Base-by-base conservation (phyloP, 2,888 invertebrate genomes). In the Conchocele bisecta region DNA sequence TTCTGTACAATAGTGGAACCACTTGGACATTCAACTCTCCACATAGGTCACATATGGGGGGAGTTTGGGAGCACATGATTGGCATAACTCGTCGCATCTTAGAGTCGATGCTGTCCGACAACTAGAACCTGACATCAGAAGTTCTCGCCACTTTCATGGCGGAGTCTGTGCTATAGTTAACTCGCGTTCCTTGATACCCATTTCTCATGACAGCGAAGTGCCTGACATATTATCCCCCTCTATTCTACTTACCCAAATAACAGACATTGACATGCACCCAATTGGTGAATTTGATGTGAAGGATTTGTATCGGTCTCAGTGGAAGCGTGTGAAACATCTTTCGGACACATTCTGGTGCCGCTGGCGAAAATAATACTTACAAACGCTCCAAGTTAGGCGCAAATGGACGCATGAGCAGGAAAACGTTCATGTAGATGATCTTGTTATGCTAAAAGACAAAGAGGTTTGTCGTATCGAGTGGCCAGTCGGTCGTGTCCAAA, bases 11-110 rank as follows among this genome's bases (percentile, higher is more conserved):
- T 9, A 51, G 37, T 17, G 73, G 63, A 24, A 51, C 51, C 48
- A 24, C 44, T 28, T 79, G 73, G 79, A 29, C 72, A 5, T 78
- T 78, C 37, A 78, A 78, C 48, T 39, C 68, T 7, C 76, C 73
- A 1, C 66, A 75, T 41, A 61, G 75, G 31, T 78, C 78, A 20
- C 75, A 75, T 28, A 63, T 79, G 53, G 73, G 76, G 13, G 71
- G 71, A 0, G 48, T 41, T 17, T 79, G 79, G 71, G 74, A 74
- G 42, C 57, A 71, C 0, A 66, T 79, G 64, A 79, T 79, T 15
- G 76, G 74, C 0, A 37, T 76, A 17, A 50, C 70, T 0, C 51
- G 70, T 11, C 48, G 76, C 2, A 61, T 79, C 15, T 46, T 79
- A 6, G 64, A 77, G 11, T 67, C 74, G 2, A 68, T 75, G 74